A percentile compares a stretch with the other conserved stretches of the same genome.
phyloP scores from a whole-genome alignment of 2,888 invertebrate genomes.

The Eucriotettix oculatus region DNA sequence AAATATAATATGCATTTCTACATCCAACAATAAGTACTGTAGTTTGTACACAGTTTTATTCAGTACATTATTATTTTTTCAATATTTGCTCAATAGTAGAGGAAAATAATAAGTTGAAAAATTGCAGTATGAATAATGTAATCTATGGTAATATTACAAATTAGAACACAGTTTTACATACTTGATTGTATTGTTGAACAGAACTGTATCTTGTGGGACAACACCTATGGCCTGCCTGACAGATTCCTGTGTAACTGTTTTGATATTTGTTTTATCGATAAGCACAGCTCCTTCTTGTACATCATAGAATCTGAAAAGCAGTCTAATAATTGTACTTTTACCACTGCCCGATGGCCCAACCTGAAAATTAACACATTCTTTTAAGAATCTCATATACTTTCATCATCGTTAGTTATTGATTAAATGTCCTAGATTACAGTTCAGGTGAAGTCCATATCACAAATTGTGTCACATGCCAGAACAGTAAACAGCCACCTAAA shows the following conservation, averaged over 20 bases:
- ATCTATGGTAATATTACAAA: too few relatives aligned
- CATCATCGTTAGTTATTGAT: neutral
- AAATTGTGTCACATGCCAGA: too few relatives aligned
- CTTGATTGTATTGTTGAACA: slow-evolving; percentile 84
- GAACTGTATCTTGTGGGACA: slow-evolving; percentile 92
- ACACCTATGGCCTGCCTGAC: slow-evolving; percentile 75
- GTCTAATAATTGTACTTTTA: slow-evolving; percentile 88
- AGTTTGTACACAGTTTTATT: too few relatives aligned
- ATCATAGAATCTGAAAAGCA: slow-evolving; percentile 94
- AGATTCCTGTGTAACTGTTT: slow-evolving; percentile 68
- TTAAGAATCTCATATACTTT: neutral
- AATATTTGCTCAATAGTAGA: too few relatives aligned
- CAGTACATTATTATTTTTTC: too few relatives aligned
- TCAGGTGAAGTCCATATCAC: neutral
- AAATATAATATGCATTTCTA: too few relatives aligned
- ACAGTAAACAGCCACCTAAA: too few relatives aligned
- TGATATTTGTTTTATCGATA: slow-evolving; percentile 81
- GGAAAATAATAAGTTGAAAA: too few relatives aligned
- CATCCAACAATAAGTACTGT: too few relatives aligned
- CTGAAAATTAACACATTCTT: slow-evolving; percentile 24
- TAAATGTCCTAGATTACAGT: neutral
- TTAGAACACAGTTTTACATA: slow-evolving; percentile 20
- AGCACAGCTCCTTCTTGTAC: slow-evolving; percentile 71
- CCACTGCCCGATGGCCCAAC: slow-evolving; percentile 85
- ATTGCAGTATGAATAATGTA: too few relatives aligned